These are phyloP conservation scores for Stegastes partitus DNA, from an alignment of 2,113 vertebrate species.

Conservation along the genomic window DNA sequence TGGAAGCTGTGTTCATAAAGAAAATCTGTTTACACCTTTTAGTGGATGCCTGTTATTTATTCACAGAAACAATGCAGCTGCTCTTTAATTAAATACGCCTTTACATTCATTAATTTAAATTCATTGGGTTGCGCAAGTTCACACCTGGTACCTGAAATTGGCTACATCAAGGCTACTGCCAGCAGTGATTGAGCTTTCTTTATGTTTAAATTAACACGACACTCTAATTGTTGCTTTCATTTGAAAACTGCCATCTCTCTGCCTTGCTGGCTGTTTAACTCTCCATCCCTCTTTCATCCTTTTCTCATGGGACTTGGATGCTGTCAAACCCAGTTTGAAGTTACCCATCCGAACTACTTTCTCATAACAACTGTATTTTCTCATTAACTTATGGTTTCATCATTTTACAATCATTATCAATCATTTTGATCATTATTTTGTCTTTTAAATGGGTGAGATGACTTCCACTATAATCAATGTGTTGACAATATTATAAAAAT, in stretches of 20 bases:
- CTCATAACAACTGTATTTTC: too few relatives aligned
- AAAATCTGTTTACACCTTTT: neutral
- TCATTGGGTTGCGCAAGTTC: neutral
- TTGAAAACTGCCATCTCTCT: neutral
- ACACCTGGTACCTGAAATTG: neutral
- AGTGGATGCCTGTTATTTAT: neutral
- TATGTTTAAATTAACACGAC: neutral
- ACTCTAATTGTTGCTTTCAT: neutral
- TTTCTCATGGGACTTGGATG: neutral
- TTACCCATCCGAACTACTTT: too few relatives aligned
- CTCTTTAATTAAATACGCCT: neutral
- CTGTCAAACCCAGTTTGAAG: too few relatives aligned
- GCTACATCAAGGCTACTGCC: too few relatives aligned
- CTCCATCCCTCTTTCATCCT: too few relatives aligned
- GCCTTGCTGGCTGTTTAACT: neutral
- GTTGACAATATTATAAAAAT: neutral
- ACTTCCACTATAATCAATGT: neutral
- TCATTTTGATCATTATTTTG: too few relatives aligned
- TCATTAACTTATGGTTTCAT: too few relatives aligned
- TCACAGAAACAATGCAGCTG: rapidly evolving
- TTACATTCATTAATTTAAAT: neutral
- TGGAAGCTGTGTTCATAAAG: conserved; percentile 48
- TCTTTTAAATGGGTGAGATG: neutral
- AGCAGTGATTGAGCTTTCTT: neutral
- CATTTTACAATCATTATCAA: too few relatives aligned